Percentiles rank a stretch among this genome's conserved stretches.
These are phyloP conservation scores for Hoplostethus mediterraneus DNA, from an alignment of 2,797 vertebrate species.

Conservation along the genomic window DNA sequence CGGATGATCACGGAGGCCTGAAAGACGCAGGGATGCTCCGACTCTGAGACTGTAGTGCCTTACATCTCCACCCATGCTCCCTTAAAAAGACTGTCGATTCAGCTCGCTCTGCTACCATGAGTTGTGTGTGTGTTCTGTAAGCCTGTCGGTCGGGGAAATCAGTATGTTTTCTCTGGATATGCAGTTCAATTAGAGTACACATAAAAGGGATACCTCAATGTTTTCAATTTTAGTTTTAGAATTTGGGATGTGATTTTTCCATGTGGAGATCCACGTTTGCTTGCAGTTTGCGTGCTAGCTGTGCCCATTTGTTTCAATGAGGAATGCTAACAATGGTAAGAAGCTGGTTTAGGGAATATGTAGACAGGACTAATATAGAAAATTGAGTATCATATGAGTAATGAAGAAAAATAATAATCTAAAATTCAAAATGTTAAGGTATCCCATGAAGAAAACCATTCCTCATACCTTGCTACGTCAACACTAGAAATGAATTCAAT, in stretches of 20 bases:
- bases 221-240: background rate
- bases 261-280: background rate
- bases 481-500: background rate
- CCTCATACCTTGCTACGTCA: constrained; percentile 9
- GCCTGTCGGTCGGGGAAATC: constrained; percentile 47
- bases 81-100: constrained; percentile 69
- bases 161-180: background rate
- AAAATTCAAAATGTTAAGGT: background rate
- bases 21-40: constrained; percentile 57
- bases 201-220: too few relatives aligned
- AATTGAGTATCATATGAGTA: constrained; percentile 25
- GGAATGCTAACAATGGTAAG: constrained; percentile 2
- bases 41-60: constrained; percentile 84
- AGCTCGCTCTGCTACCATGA: constrained; percentile 53
- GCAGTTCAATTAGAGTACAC: constrained; percentile 15
- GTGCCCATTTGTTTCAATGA: constrained; percentile 1
- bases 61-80: constrained; percentile 78
- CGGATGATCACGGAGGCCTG: constrained; percentile 31
- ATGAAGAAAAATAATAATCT: constrained; percentile 2
- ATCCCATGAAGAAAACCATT: constrained; percentile 26
- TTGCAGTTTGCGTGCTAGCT: constrained; percentile 3
- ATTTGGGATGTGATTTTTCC: constrained; percentile 18
- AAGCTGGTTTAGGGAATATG: background rate
- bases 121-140: constrained; percentile 50
- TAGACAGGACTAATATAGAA: background rate